A percentile compares a stretch with the other conserved stretches of the same genome.
phyloP scores from a whole-genome alignment of 2,888 invertebrate species.

The Belgica antarctica region DNA sequence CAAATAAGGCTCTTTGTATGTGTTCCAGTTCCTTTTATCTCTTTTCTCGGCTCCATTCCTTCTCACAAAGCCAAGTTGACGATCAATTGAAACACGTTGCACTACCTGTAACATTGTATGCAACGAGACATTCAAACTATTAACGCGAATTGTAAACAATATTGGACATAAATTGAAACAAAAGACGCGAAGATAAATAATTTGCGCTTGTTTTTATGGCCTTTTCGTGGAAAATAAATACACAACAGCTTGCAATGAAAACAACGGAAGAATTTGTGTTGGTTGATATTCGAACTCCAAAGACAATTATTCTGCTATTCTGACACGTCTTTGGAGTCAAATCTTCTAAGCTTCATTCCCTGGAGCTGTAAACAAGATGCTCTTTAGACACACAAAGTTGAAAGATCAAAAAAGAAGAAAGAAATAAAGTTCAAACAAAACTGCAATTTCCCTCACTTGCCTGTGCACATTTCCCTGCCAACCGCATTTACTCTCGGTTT shows the following conservation, averaged over 20 bases:
- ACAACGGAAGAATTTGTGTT: slow-evolving; percentile 18
- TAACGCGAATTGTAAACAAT: slow-evolving; percentile 19
- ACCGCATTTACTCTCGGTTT: neutral
- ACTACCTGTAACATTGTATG: slow-evolving; percentile 18
- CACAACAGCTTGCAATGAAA: neutral
- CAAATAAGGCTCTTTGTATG: slow-evolving; percentile 20
- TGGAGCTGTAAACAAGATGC: slow-evolving; percentile 32
- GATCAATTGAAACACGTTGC: neutral
- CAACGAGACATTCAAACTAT: neutral
- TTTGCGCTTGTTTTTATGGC: slow-evolving; percentile 35
- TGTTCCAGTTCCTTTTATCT: slow-evolving; percentile 22
- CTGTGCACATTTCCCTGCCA: neutral
- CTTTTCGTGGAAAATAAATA: slow-evolving; percentile 29
- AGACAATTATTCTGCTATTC: no score
- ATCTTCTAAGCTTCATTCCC: neutral
- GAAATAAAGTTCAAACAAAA: no score
- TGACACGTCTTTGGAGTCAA: no score
- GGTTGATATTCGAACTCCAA: slow-evolving; percentile 26
- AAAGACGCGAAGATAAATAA: slow-evolving; percentile 17
- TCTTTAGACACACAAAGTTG: slow-evolving; percentile 12
- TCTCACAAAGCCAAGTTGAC: neutral
- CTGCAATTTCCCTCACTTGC: slow-evolving; percentile 8
- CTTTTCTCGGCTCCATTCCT: neutral
- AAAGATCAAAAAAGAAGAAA: slow-evolving; percentile 30
- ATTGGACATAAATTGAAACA: slow-evolving; percentile 8